These are phyloP conservation scores for Melanotus villosus DNA, from an alignment of 2,888 invertebrate genomes.

Conservation along the genomic window DNA sequence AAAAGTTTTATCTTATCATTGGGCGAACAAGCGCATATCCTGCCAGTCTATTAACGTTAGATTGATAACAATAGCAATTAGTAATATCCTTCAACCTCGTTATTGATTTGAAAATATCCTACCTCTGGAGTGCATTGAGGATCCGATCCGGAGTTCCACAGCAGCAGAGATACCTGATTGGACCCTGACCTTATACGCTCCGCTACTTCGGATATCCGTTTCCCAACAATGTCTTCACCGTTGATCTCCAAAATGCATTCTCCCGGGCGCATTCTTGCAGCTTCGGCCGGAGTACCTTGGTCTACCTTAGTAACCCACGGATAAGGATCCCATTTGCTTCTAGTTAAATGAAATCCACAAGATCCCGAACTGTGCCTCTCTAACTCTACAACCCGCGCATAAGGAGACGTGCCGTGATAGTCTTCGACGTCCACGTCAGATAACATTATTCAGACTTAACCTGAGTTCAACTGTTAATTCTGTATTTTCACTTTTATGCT, in stretches of 20 bases:
- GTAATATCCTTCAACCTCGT: not conserved
- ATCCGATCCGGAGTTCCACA: slow-evolving; percentile 70
- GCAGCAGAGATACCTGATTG: slow-evolving; percentile 67
- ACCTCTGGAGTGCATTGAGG: slow-evolving; percentile 69
- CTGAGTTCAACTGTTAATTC: slow-evolving; percentile 1
- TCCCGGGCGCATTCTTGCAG: slow-evolving; percentile 77
- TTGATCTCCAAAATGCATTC: slow-evolving; percentile 79
- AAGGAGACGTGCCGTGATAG: slow-evolving; percentile 53
- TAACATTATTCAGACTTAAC: slow-evolving; percentile 54
- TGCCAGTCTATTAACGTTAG: not conserved
- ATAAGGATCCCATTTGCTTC: slow-evolving; percentile 86
- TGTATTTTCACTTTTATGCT: slow-evolving; percentile 57
- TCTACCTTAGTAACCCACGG: slow-evolving; percentile 84
- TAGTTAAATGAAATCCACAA: slow-evolving; percentile 81
- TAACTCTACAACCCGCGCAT: slow-evolving; percentile 70
- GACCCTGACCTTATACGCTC: slow-evolving; percentile 68
- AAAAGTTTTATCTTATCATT: slow-evolving; percentile 12
- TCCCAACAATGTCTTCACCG: slow-evolving; percentile 71
- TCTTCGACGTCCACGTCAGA: slow-evolving; percentile 61
- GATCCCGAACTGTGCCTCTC: slow-evolving; percentile 74
- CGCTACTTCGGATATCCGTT: slow-evolving; percentile 71
- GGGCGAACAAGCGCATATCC: not conserved
- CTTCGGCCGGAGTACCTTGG: slow-evolving; percentile 74
- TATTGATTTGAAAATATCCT: slow-evolving; percentile 42
- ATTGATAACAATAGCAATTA: slow-evolving; percentile 10